Evolutionary conservation across 2,888 invertebrate species (phyloP).

Genomic region (Scaptomyza flava): DNA sequence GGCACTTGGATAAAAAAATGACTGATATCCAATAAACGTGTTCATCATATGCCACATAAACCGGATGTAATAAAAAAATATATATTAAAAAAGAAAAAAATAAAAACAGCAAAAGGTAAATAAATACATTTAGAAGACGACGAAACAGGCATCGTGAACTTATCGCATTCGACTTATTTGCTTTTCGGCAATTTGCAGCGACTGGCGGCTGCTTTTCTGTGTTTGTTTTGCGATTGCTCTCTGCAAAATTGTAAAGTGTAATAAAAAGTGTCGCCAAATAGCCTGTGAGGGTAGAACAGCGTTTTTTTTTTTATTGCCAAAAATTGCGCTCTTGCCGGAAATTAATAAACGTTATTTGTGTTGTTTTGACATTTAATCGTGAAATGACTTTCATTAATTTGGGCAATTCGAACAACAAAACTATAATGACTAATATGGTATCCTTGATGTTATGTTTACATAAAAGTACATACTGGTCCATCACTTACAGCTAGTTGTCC

Average conservation of each 20-base stretch:
- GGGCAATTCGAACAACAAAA: neutral
- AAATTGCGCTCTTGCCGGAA: conserved; percentile 26
- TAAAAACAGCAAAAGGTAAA: conserved; percentile 14
- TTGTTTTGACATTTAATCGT: conserved; percentile 12
- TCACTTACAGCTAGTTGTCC: too few species aligned
- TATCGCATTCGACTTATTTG: conserved; percentile 7
- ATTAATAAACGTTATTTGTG: conserved; percentile 38
- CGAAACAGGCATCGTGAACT: conserved; percentile 24
- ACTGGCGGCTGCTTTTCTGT: conserved; percentile 6
- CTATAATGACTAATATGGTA: neutral
- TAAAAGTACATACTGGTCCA: too few species aligned
- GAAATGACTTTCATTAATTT: conserved; percentile 33
- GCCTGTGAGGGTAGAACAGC: too few species aligned
- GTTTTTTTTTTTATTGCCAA: conserved; percentile 56
- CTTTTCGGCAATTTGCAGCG: conserved; percentile 4
- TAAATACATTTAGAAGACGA: conserved; percentile 58
- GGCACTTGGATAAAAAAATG: conserved; percentile 8
- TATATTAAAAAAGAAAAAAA: conserved; percentile 25
- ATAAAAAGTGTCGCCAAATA: conserved; percentile 58
- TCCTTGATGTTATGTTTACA: neutral
- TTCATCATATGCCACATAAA: conserved; percentile 64
- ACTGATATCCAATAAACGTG: conserved; percentile 57
- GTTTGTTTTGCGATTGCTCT: conserved; percentile 36
- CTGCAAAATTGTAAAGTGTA: conserved; percentile 47
- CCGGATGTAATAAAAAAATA: conserved; percentile 62